Base-by-base conservation (phyloP, 1,140 invertebrate species). In the Spodoptera litura region DNA sequence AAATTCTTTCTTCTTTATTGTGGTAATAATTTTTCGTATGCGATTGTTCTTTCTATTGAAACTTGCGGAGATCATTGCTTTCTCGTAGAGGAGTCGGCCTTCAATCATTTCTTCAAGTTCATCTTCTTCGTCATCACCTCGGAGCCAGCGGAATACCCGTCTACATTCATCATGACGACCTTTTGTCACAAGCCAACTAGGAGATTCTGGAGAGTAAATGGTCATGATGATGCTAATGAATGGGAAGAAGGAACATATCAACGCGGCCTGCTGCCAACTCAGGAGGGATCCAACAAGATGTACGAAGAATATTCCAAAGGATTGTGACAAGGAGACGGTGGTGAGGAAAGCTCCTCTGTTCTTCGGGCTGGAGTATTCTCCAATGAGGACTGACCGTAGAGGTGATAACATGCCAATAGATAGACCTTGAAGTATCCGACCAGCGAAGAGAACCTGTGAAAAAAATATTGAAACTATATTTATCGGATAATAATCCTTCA, bases 121-220 rank as follows among this genome's bases (percentile, higher is more conserved):
- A 6, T 85, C 86, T 44, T 92, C 88, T 31, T 90, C 88, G 1
- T 83, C 86, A 13, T 90, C 66, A n/a, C 95, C 95, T 82, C 95
- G 80, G 0, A 95, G 88, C 95, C 93, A 94, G 11, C 78, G 56
- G 72, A 95, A 96, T 0, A 93, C 87, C 49, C 88, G 78, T 61
- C 88, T 80, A 3, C 95, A 95, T 20, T 95, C 86, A 6, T 94
- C 87, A 12, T 91, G 87, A 44, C 88, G 86, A 35, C 94, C 95
- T 80, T 95, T 94, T 31, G 94, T 90, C 0, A 95, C 91, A 52
- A 96, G 85, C 96, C 96, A 97, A n/a, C 95, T 94, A 2, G 97
- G 97, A 25, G 96, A 96, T 90, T 97, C 97, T 0, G 96, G 96
- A 2, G 96, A 90, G 44, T 95, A 95, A 9, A 93, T 82, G 11